Evolutionary conservation across 1,140 invertebrate genomes (phyloP), one percentile per base, ranked within the genome.

Genomic region (Oryzaephilus surinamensis): DNA sequence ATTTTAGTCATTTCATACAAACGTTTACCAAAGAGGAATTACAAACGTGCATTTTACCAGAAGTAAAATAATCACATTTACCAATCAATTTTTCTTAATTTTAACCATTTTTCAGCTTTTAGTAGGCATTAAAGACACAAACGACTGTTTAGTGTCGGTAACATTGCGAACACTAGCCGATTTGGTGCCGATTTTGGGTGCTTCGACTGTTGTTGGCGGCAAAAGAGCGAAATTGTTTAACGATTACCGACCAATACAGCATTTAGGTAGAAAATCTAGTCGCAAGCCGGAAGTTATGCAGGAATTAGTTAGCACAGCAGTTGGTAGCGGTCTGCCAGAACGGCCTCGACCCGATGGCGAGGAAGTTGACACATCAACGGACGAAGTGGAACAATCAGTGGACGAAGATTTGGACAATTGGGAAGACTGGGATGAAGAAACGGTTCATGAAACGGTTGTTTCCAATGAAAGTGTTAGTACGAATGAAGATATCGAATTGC

Each of bases 281-380:
- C 46, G 18, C 4, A 18, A 7, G 10, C 58, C 32, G 59, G 58
- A 51, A 62, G 65, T 43, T 58, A 57, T 38, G 47, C 24, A 8
- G 4, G 8, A 24, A 24, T 8, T 8, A 20, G 4, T 5, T 8
- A 20, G 8, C 19, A 24, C 1, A 12, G 11, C 15, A 16, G 13
- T 4, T 41, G 0, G 28, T 39, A 3, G 49, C 67, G 20, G 67
- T 19, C 60, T 87, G 49, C 74, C 78, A 12, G 77, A 84, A 61
- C 70, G 83, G 41, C 77, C 79, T 15, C 79, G 81, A 10, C 84
- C 84, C 0, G 84, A 87, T 48, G 84, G 84, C 12, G 83, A 84
- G 6, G 84, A 88, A 61, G 80, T 77, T 52, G 67, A 74, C 46
- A 70, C 73, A 3, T 67, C 72, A 32, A 63, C 69, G 45, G 59